phyloP scores from a whole-genome alignment of 1,140 invertebrate genomes.

The Rhopalosiphum padi region DNA sequence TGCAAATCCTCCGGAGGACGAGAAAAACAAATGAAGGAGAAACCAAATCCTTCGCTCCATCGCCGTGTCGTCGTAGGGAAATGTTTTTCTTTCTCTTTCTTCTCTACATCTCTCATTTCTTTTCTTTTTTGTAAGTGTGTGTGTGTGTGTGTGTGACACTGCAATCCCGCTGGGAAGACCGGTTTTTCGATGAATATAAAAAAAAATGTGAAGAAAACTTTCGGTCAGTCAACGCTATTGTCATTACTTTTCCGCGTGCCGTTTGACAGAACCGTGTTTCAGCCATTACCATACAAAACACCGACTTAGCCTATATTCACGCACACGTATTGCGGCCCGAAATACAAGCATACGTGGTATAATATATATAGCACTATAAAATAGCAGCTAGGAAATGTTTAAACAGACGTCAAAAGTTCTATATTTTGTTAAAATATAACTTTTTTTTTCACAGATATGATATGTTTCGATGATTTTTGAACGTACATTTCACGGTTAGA shows the following conservation, averaged over 20 bases:
- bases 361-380: not conserved
- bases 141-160: not conserved
- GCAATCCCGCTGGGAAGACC: conserved; percentile 31
- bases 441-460: not conserved
- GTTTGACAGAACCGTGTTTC: conserved; percentile 29
- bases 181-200: conserved; percentile 26
- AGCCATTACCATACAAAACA: conserved; percentile 6
- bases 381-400: not conserved
- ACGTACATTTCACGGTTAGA: not conserved
- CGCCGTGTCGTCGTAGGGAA: not conserved
- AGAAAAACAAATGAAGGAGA: conserved; percentile 57
- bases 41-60: conserved; percentile 46
- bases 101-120: not conserved
- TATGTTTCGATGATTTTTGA: not conserved
- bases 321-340: not conserved
- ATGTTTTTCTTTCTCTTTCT: conserved; percentile 24
- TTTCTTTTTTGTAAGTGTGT: not conserved
- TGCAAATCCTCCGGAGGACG: conserved; percentile 54
- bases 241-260: conserved; percentile 13
- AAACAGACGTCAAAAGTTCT: not conserved
- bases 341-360: not conserved
- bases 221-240: conserved; percentile 47
- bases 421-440: not conserved
- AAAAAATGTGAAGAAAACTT: conserved; percentile 28
- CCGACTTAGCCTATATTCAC: not conserved